Evolutionary conservation across 2,797 vertebrate species (phyloP), one percentile per base, ranked within the genome.

Genomic region (Parauchenoglanis ngamensis): DNA sequence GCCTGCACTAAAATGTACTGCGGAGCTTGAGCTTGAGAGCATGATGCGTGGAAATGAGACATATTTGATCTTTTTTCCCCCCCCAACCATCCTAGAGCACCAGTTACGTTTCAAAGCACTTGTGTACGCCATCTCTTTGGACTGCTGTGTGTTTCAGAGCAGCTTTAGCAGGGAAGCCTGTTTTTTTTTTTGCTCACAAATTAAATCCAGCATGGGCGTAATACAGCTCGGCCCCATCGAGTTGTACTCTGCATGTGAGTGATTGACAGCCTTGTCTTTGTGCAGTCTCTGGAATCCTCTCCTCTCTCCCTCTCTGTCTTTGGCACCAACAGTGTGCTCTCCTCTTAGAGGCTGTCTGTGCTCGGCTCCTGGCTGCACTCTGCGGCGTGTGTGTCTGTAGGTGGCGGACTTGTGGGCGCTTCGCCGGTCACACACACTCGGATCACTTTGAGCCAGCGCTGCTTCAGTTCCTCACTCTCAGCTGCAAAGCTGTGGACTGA

Each of bases 391-490:
- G 0, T 61, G 84, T 92, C 91, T 65, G 81, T 89, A 75, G 90
- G 90, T 3, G 91, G 88, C 0, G 91, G 91, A 49, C 87, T 78
- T 52, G 96, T 94, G 1, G 95, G 93, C 1, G 94, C 94, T 91
- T 97, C 98, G 61, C 98, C 98, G 46, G 87, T 97, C 91, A 98
- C 98, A 1, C 98, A 98, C 92, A 98, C 92, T 75, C 96, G 94
- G 87, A 99, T 97, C 87, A 98, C 94, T 93, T 95, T 97, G 15
- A 99, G 94, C 98, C 98, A 99, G 90, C 97, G 98, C 92, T 98
- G 97, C 91, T 98, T 99, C 1, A 97, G 92, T 76, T 99, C 98
- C 88, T 99, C 98, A 0, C 88, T 96, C 87, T 99, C 98, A 0
- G 98, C 98, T 0, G 96, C 94, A 80, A 99, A 99, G 94, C 94